Percentiles rank a stretch among this genome's conserved stretches.
Conservation (phyloP, 2,113 vertebrate species). For the Lepus americanus region DNA sequence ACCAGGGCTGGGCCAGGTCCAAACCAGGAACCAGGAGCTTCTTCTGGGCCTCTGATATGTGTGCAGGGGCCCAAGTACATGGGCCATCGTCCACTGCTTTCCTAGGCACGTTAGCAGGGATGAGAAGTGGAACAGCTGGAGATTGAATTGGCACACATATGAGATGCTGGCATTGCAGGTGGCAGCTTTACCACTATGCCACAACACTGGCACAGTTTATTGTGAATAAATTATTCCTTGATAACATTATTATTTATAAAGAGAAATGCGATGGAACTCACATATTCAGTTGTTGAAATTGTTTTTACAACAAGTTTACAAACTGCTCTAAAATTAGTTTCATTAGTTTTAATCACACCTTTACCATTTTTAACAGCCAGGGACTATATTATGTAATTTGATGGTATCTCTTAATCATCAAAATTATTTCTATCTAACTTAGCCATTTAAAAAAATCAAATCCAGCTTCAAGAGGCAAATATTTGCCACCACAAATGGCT, state of each 20-base stretch:
- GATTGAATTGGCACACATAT: no score
- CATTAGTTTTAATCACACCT: constrained; percentile 43
- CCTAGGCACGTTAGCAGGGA: no score
- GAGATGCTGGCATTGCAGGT: no score
- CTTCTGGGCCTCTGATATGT: no score
- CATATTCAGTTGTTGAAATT: neutral
- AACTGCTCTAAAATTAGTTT: constrained; percentile 26
- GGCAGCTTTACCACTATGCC: no score
- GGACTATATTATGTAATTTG: constrained; percentile 42
- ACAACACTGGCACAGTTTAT: neutral
- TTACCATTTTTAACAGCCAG: neutral
- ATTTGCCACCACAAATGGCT: constrained; percentile 50
- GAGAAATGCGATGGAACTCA: neutral
- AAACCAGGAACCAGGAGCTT: no score
- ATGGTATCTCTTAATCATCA: constrained; percentile 11
- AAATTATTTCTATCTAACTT: constrained; percentile 48
- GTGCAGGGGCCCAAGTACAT: no score
- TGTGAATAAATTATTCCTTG: constrained; percentile 24
- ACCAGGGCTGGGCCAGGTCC: no score
- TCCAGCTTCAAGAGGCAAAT: constrained; percentile 51
- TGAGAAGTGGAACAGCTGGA: no score
- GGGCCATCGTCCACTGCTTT: no score
- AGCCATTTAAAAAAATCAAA: constrained; percentile 57
- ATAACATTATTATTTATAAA: neutral
- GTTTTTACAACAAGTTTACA: constrained; percentile 6